phyloP scores from a whole-genome alignment of 2,888 invertebrate genomes.

The Siphonodentalium dalli region DNA sequence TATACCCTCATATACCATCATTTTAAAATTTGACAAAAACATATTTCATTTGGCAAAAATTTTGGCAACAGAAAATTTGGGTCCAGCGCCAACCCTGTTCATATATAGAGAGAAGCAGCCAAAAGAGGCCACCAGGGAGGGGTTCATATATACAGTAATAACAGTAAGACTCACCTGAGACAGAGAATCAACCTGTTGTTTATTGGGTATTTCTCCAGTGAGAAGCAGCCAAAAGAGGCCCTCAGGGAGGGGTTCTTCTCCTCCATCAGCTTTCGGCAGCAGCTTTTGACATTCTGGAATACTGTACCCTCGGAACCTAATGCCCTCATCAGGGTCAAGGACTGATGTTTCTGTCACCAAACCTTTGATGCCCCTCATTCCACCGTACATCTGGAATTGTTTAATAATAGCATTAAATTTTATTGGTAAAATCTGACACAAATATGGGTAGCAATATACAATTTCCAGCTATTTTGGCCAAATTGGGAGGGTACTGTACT shows the following conservation, averaged over 20 bases:
- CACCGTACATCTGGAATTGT: conserved; percentile 75
- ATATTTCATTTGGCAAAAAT: no score
- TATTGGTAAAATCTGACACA: no score
- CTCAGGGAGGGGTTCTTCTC: conserved; percentile 87
- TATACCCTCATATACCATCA: no score
- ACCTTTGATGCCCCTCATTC: conserved; percentile 95
- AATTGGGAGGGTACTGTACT: no score
- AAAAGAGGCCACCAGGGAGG: conserved; percentile 92
- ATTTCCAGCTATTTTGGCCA: no score
- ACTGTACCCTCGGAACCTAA: conserved; percentile 90
- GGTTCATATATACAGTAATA: no score
- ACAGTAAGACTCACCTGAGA: conserved; percentile 51
- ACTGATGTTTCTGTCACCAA: conserved; percentile 95
- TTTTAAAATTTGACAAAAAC: no score
- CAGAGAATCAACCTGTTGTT: conserved; percentile 73
- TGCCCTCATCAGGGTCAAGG: conserved; percentile 92
- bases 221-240: conserved; percentile 92
- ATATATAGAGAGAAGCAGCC: conserved; percentile 88
- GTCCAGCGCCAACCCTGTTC: no score
- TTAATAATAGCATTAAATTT: no score
- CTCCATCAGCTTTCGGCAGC: conserved; percentile 77
- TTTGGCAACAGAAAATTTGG: no score
- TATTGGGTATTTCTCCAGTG: conserved; percentile 86
- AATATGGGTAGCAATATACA: no score
- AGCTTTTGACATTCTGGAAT: conserved; percentile 91